A percentile compares a stretch with the other conserved stretches of the same genome.
phyloP scores from a whole-genome alignment of 1,140 invertebrate genomes.

The Oryctes rhinoceros region DNA sequence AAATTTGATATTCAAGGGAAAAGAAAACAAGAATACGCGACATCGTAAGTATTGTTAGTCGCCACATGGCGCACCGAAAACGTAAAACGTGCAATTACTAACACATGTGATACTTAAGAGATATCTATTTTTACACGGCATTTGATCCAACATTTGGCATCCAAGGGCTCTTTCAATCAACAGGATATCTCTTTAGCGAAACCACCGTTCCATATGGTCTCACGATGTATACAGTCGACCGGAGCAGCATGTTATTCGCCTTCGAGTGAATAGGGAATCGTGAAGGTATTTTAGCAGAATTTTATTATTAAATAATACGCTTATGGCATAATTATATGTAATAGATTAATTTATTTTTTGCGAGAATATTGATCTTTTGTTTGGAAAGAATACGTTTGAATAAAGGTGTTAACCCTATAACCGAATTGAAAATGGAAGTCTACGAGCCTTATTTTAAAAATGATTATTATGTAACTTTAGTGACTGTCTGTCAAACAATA shows the following conservation, averaged over 20 bases:
- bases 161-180: constrained; percentile 40
- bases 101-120: constrained; percentile 41
- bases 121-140: constrained; percentile 42
- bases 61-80: constrained; percentile 37
- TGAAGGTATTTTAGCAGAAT: neutral
- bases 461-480: too few relatives aligned
- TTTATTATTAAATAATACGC: neutral
- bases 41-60: constrained; percentile 20
- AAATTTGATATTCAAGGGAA: constrained; percentile 23
- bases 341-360: neutral
- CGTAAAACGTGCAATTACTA: constrained; percentile 39
- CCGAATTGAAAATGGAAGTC: too few relatives aligned
- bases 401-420: too few relatives aligned
- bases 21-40: constrained; percentile 11
- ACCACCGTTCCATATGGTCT: constrained; percentile 42
- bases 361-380: neutral
- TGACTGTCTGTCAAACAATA: too few relatives aligned
- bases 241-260: neutral
- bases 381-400: neutral
- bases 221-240: neutral
- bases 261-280: neutral
- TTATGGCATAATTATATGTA: neutral
- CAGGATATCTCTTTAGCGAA: constrained; percentile 42
- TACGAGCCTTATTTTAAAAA: too few relatives aligned
- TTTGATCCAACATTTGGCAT: constrained; percentile 45